These are phyloP conservation scores for Zoanthus sansibaricus DNA, from an alignment of 92 coral and sea anemone genomes.

Conservation along the genomic window DNA sequence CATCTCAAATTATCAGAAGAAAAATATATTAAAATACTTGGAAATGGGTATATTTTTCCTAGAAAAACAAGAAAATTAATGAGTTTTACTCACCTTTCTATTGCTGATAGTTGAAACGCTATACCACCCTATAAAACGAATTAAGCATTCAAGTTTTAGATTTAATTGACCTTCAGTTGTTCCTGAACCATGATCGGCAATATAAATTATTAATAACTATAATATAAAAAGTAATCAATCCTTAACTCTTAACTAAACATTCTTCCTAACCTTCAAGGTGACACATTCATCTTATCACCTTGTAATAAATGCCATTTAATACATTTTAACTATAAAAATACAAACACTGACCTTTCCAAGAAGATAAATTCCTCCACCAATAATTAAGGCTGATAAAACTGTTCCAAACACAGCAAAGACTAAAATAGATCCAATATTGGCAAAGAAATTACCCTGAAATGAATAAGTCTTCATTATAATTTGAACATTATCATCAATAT, in stretches of 20 bases:
- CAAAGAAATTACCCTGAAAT: slow-evolving; percentile 96
- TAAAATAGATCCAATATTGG: slow-evolving; percentile 94
- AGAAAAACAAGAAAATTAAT: neutral
- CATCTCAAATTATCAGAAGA: neutral
- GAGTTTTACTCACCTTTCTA: slow-evolving; percentile 80
- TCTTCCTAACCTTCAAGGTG: no score
- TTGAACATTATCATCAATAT: neutral
- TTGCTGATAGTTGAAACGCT: slow-evolving; percentile 89
- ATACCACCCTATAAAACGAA: slow-evolving; percentile 81
- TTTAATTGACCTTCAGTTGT: no score
- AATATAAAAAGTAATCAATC: no score
- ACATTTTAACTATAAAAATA: no score
- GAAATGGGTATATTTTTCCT: neutral
- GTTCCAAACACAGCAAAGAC: slow-evolving; percentile 99
- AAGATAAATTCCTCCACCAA: slow-evolving; percentile 95
- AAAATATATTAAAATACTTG: neutral
- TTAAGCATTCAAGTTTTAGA: neutral
- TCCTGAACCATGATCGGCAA: no score
- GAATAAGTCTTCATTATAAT: neutral
- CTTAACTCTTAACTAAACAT: no score
- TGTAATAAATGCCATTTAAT: no score
- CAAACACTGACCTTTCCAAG: slow-evolving; percentile 84
- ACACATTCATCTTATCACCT: no score
- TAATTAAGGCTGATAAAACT: slow-evolving; percentile 91
- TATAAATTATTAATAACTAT: no score